Evolutionary conservation across 1,140 invertebrate species (phyloP).

Genomic region (Diabrotica virgifera): DNA sequence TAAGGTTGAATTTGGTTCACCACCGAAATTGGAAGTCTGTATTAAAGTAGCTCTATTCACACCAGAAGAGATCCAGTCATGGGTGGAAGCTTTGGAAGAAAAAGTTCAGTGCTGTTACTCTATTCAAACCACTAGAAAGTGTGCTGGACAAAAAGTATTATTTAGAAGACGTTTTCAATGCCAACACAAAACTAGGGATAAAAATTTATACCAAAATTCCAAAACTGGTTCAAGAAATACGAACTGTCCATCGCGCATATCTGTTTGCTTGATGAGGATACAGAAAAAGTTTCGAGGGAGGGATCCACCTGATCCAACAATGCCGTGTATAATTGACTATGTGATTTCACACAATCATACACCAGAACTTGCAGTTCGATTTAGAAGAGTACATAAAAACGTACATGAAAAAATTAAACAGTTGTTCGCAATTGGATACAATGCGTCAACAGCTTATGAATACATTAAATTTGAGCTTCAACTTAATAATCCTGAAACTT

Average conservation of each 20-base stretch:
- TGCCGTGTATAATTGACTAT: slow-evolving; percentile 13
- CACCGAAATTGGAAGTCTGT: not conserved
- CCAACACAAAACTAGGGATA: not conserved
- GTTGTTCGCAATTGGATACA: slow-evolving; percentile 6
- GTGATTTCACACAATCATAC: slow-evolving; percentile 13
- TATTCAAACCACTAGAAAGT: not conserved
- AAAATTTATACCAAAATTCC: not conserved
- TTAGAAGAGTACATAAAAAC: slow-evolving; percentile 8
- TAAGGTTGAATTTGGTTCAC: not conserved
- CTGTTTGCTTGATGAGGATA: not conserved
- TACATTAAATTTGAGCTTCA: not conserved
- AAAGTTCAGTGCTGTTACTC: not conserved
- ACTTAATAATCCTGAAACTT: not conserved
- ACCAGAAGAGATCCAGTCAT: not conserved
- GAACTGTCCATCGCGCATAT: slow-evolving; percentile 13
- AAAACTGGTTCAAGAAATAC: slow-evolving; percentile 13
- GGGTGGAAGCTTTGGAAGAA: slow-evolving; percentile 1
- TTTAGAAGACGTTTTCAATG: not conserved
- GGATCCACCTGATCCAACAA: not conserved
- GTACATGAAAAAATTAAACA: slow-evolving; percentile 5
- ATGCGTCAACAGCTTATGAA: not conserved
- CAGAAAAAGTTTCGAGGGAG: not conserved
- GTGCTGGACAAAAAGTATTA: not conserved
- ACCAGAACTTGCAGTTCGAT: not conserved
- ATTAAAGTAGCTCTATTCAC: not conserved